These are phyloP conservation scores for Hoplodrina ambigua DNA, from an alignment of 2,888 invertebrate genomes.

Conservation along the genomic window DNA sequence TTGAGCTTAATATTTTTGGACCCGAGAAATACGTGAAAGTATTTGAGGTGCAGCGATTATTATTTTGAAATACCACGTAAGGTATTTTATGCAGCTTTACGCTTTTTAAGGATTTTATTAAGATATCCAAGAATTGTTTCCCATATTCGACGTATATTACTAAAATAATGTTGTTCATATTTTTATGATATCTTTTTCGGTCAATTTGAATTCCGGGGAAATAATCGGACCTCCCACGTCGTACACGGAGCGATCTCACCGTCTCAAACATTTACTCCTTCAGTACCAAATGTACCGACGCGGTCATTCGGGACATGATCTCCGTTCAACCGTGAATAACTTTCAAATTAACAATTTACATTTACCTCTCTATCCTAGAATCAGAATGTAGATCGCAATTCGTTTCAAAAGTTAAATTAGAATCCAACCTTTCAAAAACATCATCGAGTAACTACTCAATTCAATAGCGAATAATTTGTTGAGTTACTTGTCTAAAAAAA, in stretches of 20 bases:
- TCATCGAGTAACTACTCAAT: conserved; percentile 57
- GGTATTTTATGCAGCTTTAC: background rate
- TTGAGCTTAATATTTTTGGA: conserved; percentile 45
- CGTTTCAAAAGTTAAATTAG: conserved; percentile 29
- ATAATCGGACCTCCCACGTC: conserved; percentile 77
- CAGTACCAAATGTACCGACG: conserved; percentile 57
- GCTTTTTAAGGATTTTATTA: background rate
- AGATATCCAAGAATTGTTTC: conserved; percentile 6
- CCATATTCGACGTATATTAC: background rate
- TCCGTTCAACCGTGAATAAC: conserved; percentile 60
- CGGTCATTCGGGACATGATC: conserved; percentile 74
- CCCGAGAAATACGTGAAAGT: conserved; percentile 54
- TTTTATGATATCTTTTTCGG: conserved; percentile 28
- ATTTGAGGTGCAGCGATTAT: conserved; percentile 55
- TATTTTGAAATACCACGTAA: conserved; percentile 3
- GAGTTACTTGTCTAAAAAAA: conserved; percentile 66
- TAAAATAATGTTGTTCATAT: conserved; percentile 17
- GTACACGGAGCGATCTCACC: conserved; percentile 58
- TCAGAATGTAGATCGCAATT: conserved; percentile 15
- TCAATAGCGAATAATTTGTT: conserved; percentile 60
- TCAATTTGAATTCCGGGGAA: conserved; percentile 48
- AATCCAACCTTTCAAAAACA: conserved; percentile 36
- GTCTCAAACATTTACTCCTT: conserved; percentile 57
- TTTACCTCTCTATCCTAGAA: conserved; percentile 16
- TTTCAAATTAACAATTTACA: conserved; percentile 57